Evolutionary conservation across 92 coral and sea anemone genomes (phyloP), one percentile per base, ranked within the genome.

Genomic region (Phymanthus crucifer): DNA sequence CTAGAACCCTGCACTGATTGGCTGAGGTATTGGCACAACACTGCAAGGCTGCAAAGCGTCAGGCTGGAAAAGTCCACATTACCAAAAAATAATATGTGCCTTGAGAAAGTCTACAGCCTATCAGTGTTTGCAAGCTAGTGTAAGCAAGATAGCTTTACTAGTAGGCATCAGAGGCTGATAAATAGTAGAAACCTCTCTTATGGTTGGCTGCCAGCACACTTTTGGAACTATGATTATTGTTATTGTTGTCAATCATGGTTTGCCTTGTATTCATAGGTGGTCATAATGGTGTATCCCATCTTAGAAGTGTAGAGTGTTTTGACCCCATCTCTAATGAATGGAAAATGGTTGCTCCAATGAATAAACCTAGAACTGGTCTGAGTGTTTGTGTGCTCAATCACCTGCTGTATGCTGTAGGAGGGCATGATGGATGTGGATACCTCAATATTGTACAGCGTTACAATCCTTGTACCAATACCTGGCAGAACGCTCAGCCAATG

Each of bases 281-380:
- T 12, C 98, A 93, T 72, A 89, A 93, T 84, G 98, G 98, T 5
- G 98, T 93, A 34, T 91, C 91, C 33, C 98, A 93, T 76, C 81
- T 93, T 52, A 74, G 95, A 57, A 91, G 95, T 83, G 98, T 93
- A 34, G 98, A 93, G 71, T 84, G 93, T 18, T 93, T 93, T 79
- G 93, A 93, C 61, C 98, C 98, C 37, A 82, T 93, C 29, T 78
- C 98, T 52, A 93, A 93, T 87, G 98, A 93, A 67, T 93, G 98
- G 98, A 82, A 95, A 0, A 91, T 86, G 89, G 95, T 91, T 21
- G 83, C 90, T 4, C 98, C 98, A 37, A 91, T 93, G 91, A 87
- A 81, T 74, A 86, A 87, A 13, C 91, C 98, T 33, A 86, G 95
- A 26, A 93, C 98, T 24, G 98, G 98, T 24, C 81, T 93, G 26